Base-by-base conservation (phyloP, 2,113 vertebrate species). In the Toxotes jaculatrix region DNA sequence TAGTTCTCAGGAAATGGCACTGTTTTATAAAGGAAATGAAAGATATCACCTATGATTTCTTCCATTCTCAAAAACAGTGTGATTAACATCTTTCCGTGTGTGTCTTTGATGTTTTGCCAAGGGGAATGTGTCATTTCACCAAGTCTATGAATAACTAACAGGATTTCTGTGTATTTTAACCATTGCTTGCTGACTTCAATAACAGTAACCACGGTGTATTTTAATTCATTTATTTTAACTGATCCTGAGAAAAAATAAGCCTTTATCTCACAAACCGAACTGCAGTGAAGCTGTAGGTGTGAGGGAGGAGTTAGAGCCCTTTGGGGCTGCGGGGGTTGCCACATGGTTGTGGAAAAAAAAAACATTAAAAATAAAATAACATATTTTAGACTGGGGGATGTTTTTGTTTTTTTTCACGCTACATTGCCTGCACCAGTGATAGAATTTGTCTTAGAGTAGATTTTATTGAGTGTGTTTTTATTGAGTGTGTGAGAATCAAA, bases 11-110 rank as follows among this genome's bases (percentile, higher is more conserved):
- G 23, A 38, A 56, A 69, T 69, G 13, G 40, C 13, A 38, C 17
- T 47, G 8, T 74, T 76, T 77, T 17, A 21, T 73, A 23, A 77
- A 63, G 66, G 40, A 79, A 82, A 83, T 69, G 13, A 77, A 87
- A 78, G 4, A 13, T 19, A 60, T 82, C 43, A 77, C 69, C 64
- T 69, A 5, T 42, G 38, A 79, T 61, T 81, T 56, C 7, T 36
- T 38, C 51, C 4, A 0, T 16, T 34, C 72, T 78, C 43, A 80
- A 47, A 65, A 31, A 59, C 27, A 47, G 21, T 23, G 31, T 34
- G 53, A 77, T 80, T 70, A 72, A 56, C 77, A 55, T 74, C 3
- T 86, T 59, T 74, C 17, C 51, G 6, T 16, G 12, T 40, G 12
- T 53, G 43, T 69, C 65, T 70, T 60, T 77, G 70, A 79, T 51